phyloP scores from a whole-genome alignment of 2,888 invertebrate genomes.

The Argyresthia albistria region DNA sequence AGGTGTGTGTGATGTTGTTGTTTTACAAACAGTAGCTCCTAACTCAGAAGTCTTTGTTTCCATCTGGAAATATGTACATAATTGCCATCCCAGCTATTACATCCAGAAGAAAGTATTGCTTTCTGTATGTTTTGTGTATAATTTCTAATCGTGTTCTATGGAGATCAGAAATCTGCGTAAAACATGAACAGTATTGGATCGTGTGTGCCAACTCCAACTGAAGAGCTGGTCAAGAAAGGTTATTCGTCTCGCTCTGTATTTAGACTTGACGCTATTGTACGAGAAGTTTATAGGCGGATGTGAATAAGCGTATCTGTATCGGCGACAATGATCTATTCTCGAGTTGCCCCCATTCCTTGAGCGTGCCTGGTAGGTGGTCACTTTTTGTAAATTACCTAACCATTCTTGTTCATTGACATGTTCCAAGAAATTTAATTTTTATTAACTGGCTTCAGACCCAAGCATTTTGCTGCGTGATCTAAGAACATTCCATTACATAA shows the following conservation, averaged over 20 bases:
- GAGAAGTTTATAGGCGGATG: conserved; percentile 37
- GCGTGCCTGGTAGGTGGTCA: not conserved
- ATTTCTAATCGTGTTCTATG: too few relatives aligned
- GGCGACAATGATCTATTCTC: conserved; percentile 42
- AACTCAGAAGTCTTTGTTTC: too few relatives aligned
- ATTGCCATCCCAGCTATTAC: too few relatives aligned
- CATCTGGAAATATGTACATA: too few relatives aligned
- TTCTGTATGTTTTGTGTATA: too few relatives aligned
- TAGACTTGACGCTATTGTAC: conserved; percentile 30
- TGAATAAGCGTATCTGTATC: conserved; percentile 42
- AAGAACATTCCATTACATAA: conserved; percentile 36
- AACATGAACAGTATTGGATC: too few relatives aligned
- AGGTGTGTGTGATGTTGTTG: too few relatives aligned
- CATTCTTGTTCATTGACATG: conserved; percentile 3
- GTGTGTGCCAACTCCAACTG: too few relatives aligned
- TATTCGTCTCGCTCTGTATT: conserved; percentile 29
- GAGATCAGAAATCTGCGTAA: too few relatives aligned
- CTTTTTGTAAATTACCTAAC: not conserved
- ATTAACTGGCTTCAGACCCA: conserved; percentile 41
- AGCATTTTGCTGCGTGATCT: too few relatives aligned
- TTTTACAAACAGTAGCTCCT: too few relatives aligned
- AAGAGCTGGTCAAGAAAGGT: conserved; percentile 19
- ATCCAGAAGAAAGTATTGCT: too few relatives aligned
- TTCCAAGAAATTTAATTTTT: conserved; percentile 1
- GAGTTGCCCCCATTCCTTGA: conserved; percentile 1